Percentiles rank a stretch among this genome's conserved stretches.
phyloP scores from a whole-genome alignment of 1,140 invertebrate genomes.

The Pseudomyrmex gracilis region DNA sequence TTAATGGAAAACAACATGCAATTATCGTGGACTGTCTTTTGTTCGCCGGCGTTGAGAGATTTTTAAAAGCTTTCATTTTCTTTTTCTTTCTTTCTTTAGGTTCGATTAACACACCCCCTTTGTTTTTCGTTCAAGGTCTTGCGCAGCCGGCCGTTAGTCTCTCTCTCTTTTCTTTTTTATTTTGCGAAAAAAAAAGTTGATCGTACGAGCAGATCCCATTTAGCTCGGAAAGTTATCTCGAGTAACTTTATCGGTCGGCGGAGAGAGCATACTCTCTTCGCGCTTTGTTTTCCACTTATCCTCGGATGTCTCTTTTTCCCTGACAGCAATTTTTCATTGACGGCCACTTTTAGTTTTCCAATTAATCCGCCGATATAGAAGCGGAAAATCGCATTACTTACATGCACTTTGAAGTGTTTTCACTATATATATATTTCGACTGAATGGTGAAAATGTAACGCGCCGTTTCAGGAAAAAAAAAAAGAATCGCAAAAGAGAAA shows the following conservation, averaged over 20 bases:
- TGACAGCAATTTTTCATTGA: conserved; percentile 13
- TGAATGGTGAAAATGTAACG: neutral
- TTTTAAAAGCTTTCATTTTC: conserved; percentile 69
- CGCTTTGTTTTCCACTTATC: conserved; percentile 55
- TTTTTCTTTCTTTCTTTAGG: conserved; percentile 25
- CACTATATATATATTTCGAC: neutral
- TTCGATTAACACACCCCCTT: conserved; percentile 68
- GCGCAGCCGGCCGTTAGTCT: conserved; percentile 1
- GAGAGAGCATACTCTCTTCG: conserved; percentile 54
- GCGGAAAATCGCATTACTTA: neutral
- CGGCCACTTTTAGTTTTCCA: conserved; percentile 49
- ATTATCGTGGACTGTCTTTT: conserved; percentile 52
- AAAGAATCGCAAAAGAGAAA: neutral
- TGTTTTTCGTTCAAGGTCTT: conserved; percentile 51
- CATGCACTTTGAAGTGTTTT: neutral
- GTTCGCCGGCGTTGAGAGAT: conserved; percentile 49
- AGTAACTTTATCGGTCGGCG: conserved; percentile 65
- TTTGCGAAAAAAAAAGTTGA: conserved; percentile 60
- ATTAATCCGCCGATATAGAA: conserved; percentile 57
- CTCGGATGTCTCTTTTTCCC: neutral
- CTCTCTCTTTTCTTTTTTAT: conserved; percentile 34
- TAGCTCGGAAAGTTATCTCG: conserved; percentile 69
- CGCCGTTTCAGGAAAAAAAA: neutral
- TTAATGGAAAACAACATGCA: conserved; percentile 41
- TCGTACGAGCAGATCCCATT: conserved; percentile 69